A percentile compares a stretch with the other conserved stretches of the same genome.
Evolutionary conservation across 2,113 vertebrate genomes (phyloP).

Genomic region (Microtus pennsylvanicus): DNA sequence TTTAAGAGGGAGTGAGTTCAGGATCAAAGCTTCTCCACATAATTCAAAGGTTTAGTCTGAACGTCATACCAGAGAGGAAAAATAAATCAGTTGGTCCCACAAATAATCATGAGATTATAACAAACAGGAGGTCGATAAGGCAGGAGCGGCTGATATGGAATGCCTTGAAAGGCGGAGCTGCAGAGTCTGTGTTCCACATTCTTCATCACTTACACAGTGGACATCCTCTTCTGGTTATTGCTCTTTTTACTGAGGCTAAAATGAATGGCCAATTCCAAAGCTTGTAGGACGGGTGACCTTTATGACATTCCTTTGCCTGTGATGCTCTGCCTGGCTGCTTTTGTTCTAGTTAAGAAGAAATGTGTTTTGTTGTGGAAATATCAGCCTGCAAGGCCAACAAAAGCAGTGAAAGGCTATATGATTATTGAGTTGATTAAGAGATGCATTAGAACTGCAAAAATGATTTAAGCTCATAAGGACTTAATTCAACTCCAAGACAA

Average conservation of each 20-base stretch:
- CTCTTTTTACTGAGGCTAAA: background rate
- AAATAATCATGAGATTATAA: background rate
- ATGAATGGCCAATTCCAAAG: background rate
- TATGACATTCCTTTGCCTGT: background rate
- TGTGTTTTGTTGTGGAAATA: background rate
- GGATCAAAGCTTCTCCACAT: background rate
- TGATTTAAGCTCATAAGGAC: background rate
- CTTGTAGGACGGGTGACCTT: background rate
- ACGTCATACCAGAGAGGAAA: constrained; percentile 10
- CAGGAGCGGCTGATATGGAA: background rate
- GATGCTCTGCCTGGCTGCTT: background rate
- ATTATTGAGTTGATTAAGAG: background rate
- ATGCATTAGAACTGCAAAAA: background rate
- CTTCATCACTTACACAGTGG: background rate
- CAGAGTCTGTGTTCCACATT: background rate
- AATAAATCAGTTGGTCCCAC: background rate
- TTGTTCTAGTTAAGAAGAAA: constrained; percentile 24
- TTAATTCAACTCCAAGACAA: background rate
- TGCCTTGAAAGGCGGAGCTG: background rate
- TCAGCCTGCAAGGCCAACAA: background rate
- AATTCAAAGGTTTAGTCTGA: background rate
- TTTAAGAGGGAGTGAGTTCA: background rate
- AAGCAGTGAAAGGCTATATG: background rate
- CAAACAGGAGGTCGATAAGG: background rate
- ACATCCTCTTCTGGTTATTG: background rate